Evolutionary conservation across 1,140 invertebrate species (phyloP).

Genomic region (Bombus picipes): DNA sequence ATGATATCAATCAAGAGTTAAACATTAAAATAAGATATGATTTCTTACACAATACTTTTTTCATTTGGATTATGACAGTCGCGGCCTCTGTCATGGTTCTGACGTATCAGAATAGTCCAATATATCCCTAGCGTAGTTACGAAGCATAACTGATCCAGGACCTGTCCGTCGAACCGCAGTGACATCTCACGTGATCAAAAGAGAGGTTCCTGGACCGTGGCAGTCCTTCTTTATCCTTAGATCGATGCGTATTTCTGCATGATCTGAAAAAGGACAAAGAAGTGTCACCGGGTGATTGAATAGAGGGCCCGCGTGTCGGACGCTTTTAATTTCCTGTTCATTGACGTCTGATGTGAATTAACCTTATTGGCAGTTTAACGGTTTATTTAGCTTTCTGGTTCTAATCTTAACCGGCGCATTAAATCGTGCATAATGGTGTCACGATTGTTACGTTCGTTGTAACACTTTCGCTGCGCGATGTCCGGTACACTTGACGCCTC

Average conservation of each 20-base stretch:
- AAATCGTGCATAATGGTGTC: constrained; percentile 54
- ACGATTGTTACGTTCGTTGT: constrained; percentile 54
- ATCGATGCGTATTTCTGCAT: constrained; percentile 27
- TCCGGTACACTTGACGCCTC: constrained; percentile 36
- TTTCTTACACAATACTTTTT: no score
- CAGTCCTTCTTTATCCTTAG: constrained; percentile 2
- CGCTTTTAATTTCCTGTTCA: constrained; percentile 58
- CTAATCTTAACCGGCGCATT: constrained; percentile 51
- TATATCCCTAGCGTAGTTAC: no score
- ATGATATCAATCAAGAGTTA: no score
- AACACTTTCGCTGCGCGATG: constrained; percentile 45
- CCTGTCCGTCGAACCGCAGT: not conserved
- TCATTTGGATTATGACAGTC: no score
- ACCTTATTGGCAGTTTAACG: constrained; percentile 56
- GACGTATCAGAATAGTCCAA: no score
- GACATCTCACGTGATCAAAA: not conserved
- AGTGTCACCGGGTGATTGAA: not conserved
- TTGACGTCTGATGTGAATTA: constrained; percentile 58
- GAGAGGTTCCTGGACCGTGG: no score
- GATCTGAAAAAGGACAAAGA: constrained; percentile 47
- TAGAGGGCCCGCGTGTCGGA: constrained; percentile 14
- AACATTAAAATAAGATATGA: no score
- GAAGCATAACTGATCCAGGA: not conserved
- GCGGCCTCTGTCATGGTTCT: no score
- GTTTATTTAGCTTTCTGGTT: constrained; percentile 54